Evolutionary conservation across 2,797 vertebrate species (phyloP).

Genomic region (Dendrocincla tyrannina): DNA sequence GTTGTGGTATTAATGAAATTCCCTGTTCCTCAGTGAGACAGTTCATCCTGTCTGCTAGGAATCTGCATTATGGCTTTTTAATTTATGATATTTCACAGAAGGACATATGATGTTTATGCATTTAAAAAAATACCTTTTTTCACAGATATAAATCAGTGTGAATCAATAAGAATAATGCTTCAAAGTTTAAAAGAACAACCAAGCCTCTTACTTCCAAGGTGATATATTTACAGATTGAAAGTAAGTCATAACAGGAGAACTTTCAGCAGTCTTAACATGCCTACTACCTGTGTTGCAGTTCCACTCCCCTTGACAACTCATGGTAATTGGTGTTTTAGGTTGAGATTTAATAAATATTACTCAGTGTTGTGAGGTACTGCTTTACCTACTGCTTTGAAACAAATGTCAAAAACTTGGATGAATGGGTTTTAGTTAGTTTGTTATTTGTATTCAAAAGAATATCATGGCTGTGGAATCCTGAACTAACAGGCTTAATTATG

Average conservation of each 20-base stretch:
- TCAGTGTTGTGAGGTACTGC: neutral
- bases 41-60: neutral
- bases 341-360: neutral
- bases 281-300: neutral
- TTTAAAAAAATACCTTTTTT: neutral
- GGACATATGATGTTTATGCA: neutral
- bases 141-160: neutral
- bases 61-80: neutral
- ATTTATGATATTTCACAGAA: neutral
- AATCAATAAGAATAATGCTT: neutral
- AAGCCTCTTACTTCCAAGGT: neutral
- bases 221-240: neutral
- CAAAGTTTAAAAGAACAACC: neutral
- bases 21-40: neutral
- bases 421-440: neutral
- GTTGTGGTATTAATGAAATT: neutral
- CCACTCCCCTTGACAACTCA: neutral
- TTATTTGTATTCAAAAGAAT: neutral
- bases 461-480: neutral
- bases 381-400: neutral
- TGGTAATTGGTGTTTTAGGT: neutral
- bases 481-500: neutral
- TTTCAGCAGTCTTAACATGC: neutral
- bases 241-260: neutral
- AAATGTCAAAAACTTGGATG: neutral